Base-by-base conservation (phyloP, 2,888 invertebrate genomes). In the Hydraecia micacea region DNA sequence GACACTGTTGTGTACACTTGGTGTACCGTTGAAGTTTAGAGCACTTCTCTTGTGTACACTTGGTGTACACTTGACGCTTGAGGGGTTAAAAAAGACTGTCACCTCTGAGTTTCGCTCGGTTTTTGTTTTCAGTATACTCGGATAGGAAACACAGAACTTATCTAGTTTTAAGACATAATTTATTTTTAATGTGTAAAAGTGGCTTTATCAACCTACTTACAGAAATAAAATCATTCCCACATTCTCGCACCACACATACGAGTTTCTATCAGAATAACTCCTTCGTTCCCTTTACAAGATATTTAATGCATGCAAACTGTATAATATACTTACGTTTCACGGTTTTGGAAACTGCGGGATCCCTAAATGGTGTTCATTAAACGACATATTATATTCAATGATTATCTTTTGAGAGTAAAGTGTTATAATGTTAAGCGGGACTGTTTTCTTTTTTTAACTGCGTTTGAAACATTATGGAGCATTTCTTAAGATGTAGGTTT, bases 271-370 rank as follows among this genome's bases (percentile, higher is more conserved):
- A 67, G 89, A 88, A 88, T 88, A 88, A 71, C 77, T 66, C 84
- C 79, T 32, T 46, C 80, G 74, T 69, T 68, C n/a, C 76, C 46
- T 46, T 52, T 67, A 60, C 42, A 77, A 72, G 78, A 79, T 80
- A 85, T 88, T 84, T 83, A 79, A 88, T 70, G 67, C 73, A 89
- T 88, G 89, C 85, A 88, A 89, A 88, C 89, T 83, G 70, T 85
- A 67, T 86, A 81, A 89, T 69, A 79, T 73, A 86, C 77, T 87
- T 86, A 87, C 68, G 79, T 73, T 71, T 71, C 74, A 69, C 73
- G 77, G 81, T 83, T 82, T 88, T 71, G 74, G 79, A 42, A 79
- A 80, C 81, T 77, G 74, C n/a, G 76, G 77, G 75, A 80, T 73
- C 68, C 58, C 73, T 79, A 81, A 86, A 80, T 82, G 86, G 81